A percentile compares a stretch with the other conserved stretches of the same genome.
Conservation (phyloP, 1,140 invertebrate species). For the Platorchestia sp. region DNA sequence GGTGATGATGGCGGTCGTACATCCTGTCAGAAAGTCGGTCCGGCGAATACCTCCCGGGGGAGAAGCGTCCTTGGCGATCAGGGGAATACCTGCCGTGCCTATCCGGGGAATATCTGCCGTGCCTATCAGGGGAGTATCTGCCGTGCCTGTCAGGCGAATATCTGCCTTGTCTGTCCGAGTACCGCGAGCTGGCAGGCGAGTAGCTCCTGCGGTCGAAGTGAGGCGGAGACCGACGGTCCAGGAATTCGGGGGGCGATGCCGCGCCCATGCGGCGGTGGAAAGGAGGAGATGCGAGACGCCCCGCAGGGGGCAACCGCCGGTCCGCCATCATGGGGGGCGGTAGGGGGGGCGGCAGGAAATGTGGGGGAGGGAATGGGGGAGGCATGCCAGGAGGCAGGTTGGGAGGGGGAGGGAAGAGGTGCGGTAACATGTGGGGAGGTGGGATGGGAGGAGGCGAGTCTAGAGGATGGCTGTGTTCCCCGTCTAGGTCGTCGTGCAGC, state of each 20-base stretch:
- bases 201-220: conserved; percentile 53
- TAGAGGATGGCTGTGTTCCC: conserved; percentile 37
- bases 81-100: background rate
- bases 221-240: conserved; percentile 47
- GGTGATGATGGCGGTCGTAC: conserved; percentile 16
- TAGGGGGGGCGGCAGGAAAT: conserved; percentile 33
- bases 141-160: conserved; percentile 50
- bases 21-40: background rate
- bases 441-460: conserved; percentile 40
- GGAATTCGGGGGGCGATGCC: background rate
- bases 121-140: background rate
- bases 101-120: background rate
- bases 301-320: conserved; percentile 19
- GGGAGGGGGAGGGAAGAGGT: conserved; percentile 39
- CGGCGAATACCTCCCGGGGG: background rate
- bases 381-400: background rate
- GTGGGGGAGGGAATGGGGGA: conserved; percentile 45
- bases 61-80: background rate
- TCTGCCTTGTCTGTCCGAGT: conserved; percentile 41
- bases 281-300: background rate
- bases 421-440: conserved; percentile 24
- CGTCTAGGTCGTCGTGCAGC: conserved; percentile 31
- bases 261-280: conserved; percentile 29
- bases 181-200: conserved; percentile 56
- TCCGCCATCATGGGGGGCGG: background rate